phyloP scores from a whole-genome alignment of 2,113 vertebrate species.

The Ctenodactylus gundi region DNA sequence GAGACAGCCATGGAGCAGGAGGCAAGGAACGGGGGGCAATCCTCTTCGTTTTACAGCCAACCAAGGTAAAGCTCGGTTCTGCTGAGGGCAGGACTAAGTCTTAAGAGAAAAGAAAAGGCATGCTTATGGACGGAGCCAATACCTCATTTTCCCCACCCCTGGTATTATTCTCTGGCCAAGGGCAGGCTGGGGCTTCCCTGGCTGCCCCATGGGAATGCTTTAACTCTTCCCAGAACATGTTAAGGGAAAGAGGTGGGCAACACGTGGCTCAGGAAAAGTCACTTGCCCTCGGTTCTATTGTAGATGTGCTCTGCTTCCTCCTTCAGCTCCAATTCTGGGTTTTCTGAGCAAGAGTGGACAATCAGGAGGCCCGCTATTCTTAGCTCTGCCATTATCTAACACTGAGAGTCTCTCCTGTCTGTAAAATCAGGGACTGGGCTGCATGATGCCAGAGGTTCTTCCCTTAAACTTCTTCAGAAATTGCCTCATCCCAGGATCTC shows the following conservation, averaged over 20 bases:
- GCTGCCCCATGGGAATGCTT: background rate
- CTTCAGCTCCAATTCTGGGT: background rate
- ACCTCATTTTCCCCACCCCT: background rate
- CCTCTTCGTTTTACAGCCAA: background rate
- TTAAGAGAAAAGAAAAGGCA: background rate
- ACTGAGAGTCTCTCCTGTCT: background rate
- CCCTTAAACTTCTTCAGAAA: slow-evolving; percentile 41
- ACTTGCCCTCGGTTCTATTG: background rate
- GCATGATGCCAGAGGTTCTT: background rate
- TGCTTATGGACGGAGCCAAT: background rate
- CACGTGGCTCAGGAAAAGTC: background rate
- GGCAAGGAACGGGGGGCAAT: background rate
- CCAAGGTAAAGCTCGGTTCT: background rate
- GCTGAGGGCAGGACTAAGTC: background rate
- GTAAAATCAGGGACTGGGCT: background rate
- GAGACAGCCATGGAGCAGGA: background rate
- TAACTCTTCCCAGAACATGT: background rate
- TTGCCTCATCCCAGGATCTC: background rate
- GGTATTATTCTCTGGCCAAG: background rate
- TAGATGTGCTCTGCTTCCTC: background rate
- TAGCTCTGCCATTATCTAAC: background rate
- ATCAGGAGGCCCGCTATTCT: background rate
- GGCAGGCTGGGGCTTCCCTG: background rate
- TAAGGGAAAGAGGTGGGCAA: background rate
- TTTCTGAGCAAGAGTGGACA: background rate